These are phyloP conservation scores for Hydrotaea diabolus DNA, from an alignment of 2,888 invertebrate species.

Conservation along the genomic window DNA sequence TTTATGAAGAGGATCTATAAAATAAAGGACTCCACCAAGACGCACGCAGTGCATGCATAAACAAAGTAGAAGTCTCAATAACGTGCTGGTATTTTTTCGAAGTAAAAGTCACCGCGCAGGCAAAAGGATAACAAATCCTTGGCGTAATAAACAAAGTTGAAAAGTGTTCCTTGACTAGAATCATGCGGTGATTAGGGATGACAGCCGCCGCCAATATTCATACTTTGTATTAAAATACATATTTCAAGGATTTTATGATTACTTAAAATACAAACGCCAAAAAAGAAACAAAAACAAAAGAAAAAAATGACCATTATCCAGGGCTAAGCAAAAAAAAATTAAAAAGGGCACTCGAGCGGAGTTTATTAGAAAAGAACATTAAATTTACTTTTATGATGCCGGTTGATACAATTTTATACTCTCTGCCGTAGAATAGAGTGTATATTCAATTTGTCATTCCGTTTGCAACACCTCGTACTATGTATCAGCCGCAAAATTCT, in stretches of 20 bases:
- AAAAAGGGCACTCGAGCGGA: neutral
- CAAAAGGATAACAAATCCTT: constrained; percentile 21
- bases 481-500: no score
- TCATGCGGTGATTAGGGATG: constrained; percentile 59
- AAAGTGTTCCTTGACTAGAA: constrained; percentile 16
- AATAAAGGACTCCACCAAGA: constrained; percentile 29
- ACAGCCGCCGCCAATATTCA: neutral
- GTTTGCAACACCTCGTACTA: no score
- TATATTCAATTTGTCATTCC: no score
- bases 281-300: neutral
- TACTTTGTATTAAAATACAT: constrained; percentile 64
- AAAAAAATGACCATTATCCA: constrained; percentile 61
- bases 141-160: constrained; percentile 9
- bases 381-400: constrained; percentile 42
- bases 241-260: constrained; percentile 62
- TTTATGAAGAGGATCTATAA: constrained; percentile 67
- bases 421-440: no score
- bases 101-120: no score
- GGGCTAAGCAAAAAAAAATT: neutral
- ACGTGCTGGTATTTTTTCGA: constrained; percentile 36
- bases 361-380: constrained; percentile 37
- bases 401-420: constrained; percentile 34
- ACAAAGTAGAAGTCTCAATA: constrained; percentile 65
- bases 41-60: no score
- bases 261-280: neutral